These are phyloP conservation scores for Tigriopus japonicus DNA, from an alignment of 1,140 invertebrate species.

Conservation along the genomic window DNA sequence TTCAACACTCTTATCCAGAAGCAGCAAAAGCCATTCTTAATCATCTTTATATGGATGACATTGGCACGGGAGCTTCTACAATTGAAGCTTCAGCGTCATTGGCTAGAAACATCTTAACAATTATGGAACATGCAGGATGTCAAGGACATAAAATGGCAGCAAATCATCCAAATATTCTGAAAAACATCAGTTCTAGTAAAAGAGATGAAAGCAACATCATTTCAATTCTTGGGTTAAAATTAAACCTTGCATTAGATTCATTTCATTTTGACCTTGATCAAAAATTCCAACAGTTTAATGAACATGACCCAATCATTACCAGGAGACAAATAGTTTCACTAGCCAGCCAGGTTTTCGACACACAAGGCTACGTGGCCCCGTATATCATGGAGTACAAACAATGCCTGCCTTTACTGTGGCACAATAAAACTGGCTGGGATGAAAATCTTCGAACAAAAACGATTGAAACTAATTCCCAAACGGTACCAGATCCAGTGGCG, in stretches of 20 bases:
- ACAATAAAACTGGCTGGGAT: neutral
- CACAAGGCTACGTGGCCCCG: neutral
- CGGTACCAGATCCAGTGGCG: too few species aligned
- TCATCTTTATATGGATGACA: neutral
- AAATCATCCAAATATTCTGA: neutral
- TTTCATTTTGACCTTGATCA: neutral
- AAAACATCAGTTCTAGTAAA: neutral
- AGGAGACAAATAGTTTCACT: neutral
- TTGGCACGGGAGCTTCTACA: neutral
- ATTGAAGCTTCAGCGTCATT: neutral
- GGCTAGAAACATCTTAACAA: neutral
- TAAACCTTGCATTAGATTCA: neutral
- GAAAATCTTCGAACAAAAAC: neutral
- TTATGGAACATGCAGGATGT: neutral
- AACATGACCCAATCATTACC: neutral
- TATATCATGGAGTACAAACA: neutral
- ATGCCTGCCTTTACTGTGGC: neutral
- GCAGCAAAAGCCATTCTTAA: neutral
- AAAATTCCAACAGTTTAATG: slow-evolving; percentile 1
- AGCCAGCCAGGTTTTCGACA: neutral
- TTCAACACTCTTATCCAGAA: too few species aligned
- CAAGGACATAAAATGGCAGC: slow-evolving; percentile 1
- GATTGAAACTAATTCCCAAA: neutral
- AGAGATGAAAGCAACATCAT: neutral
- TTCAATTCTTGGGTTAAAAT: neutral